Evolutionary conservation across 2,113 vertebrate species (phyloP), one percentile per base, ranked within the genome.

Genomic region (Cyprinodon brontotheroides): DNA sequence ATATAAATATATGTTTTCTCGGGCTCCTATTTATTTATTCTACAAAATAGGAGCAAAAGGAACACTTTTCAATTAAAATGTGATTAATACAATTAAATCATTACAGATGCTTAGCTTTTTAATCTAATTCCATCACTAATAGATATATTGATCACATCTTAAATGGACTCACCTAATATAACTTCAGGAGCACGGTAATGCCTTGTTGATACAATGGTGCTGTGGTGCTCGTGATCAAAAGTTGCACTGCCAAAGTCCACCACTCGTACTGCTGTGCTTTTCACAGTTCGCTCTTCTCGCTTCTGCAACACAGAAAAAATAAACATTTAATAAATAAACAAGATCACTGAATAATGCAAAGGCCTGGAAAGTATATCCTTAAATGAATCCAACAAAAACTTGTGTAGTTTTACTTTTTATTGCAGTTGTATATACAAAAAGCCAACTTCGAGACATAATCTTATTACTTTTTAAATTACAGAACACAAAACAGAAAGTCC

Each of bases 171-270:
- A 99, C 97, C 97, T 41, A 99, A 91, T 48, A 99, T 97, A 81
- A 99, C 98, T 81, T 99, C 98, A 0, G 97, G 98, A 1, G 97
- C 96, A 0, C 97, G 92, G 89, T 99, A 99, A 75, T 99, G 98
- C 72, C 97, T 93, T 1, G 98, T 99, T 12, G 97, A 98, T 47
- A 99, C 96, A 0, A 98, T 96, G 7, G 96, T 97, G 91, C 97
- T 98, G 92, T 99, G 98, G 69, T 99, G 97, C 77, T 99, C 97
- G 0, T 98, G 96, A 83, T 99, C 97, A 64, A 99, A 99, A 0
- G 97, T 99, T 77, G 97, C 98, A 0, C 98, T 99, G 82, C 98
- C 98, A 0, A 99, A 99, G 74, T 99, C 98, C 53, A 99, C 97
- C 57, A 99, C 94, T 0, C 96, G 93, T 68, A 98, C 95, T 1